Evolutionary conservation across 2,797 vertebrate genomes (phyloP).

Genomic region (Leptoclinus maculatus): DNA sequence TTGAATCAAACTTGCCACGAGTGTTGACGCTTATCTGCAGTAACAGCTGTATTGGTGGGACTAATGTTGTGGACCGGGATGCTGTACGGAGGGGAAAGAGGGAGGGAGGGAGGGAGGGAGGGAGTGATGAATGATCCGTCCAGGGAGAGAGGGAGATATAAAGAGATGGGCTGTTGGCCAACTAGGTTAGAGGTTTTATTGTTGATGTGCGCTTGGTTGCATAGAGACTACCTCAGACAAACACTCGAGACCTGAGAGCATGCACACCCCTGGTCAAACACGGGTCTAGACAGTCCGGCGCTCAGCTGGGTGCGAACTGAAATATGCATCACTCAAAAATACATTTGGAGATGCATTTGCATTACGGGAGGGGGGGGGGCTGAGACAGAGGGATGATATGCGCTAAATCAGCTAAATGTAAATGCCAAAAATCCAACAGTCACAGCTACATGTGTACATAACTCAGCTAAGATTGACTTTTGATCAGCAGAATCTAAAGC

Average conservation of each 20-base stretch:
- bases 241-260: conserved; percentile 52
- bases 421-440: background rate
- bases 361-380: background rate
- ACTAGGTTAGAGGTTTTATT: conserved; percentile 72
- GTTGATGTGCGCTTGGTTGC: conserved; percentile 68
- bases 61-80: conserved; percentile 39
- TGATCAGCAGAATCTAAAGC: background rate
- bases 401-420: background rate
- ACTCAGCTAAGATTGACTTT: background rate
- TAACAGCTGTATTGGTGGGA: conserved; percentile 56
- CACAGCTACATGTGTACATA: conserved; percentile 3
- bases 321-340: conserved; percentile 38
- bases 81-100: conserved; percentile 10
- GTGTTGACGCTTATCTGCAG: conserved; percentile 42
- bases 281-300: conserved; percentile 53
- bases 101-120: background rate
- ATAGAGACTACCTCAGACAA: conserved; percentile 56
- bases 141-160: conserved; percentile 34
- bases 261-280: conserved; percentile 48
- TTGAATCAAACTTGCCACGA: conserved; percentile 26
- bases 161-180: conserved; percentile 60
- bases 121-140: conserved; percentile 57
- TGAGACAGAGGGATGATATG: background rate
- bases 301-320: conserved; percentile 27
- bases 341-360: background rate